Evolutionary conservation across 2,113 vertebrate genomes (phyloP).

Genomic region (Indri indri): DNA sequence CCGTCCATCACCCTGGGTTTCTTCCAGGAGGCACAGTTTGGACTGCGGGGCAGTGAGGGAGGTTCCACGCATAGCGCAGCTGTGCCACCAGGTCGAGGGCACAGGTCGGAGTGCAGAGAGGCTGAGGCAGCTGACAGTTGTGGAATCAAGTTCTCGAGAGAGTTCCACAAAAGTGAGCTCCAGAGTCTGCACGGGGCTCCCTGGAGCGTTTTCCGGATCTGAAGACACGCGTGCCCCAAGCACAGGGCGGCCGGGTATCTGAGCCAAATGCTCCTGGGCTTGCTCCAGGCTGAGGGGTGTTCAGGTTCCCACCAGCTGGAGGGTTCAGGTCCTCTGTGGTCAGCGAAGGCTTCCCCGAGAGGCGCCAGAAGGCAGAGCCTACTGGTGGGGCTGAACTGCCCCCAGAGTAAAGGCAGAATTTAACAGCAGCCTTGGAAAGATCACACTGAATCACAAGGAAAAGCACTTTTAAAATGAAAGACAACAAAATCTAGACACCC

Average conservation of each 20-base stretch:
- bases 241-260: too few species aligned
- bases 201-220: too few species aligned
- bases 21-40: background rate
- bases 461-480: background rate
- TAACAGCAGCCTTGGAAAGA: background rate
- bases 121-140: background rate
- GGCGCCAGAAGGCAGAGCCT: background rate
- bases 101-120: fast-evolving
- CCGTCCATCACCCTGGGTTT: too few species aligned
- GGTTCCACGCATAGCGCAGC: background rate
- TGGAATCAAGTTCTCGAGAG: background rate
- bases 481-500: background rate
- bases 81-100: background rate
- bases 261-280: too few species aligned
- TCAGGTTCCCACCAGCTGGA: background rate
- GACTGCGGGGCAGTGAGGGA: background rate
- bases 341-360: background rate
- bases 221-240: background rate
- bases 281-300: fast-evolving
- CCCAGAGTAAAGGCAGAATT: background rate
- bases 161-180: background rate
- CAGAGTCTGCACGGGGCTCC: background rate
- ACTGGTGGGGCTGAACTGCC: fast-evolving
- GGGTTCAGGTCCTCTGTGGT: too few species aligned
- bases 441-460: background rate